Base-by-base conservation (phyloP, 2,113 vertebrate genomes). In the Pachypanchax playfairii region DNA sequence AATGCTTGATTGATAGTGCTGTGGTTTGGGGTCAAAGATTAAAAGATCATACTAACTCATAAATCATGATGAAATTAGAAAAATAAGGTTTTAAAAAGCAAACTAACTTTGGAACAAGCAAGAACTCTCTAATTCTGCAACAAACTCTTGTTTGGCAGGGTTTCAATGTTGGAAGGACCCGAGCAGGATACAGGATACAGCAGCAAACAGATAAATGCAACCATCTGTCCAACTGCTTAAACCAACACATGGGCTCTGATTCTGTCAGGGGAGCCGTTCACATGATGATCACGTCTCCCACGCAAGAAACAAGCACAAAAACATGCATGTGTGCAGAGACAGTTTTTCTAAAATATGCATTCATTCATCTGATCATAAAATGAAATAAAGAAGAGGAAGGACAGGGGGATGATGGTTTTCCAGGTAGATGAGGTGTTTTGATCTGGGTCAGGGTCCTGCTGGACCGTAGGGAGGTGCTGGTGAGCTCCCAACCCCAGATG, bases 401-500 rank as follows among this genome's bases (percentile, higher is more conserved):
- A 51, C 4, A 61, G 48, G 51, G 49, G 43, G 54, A 60, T 48
- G 50, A 67, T 58, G 11, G 49, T 33, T 52, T 72, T 44, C 5
- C 76, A 83, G 80, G 79, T 85, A 44, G 50, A 77, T 41, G 35
- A 65, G 59, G 79, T 63, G 64, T 63, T 44, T 43, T 53, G 65
- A 71, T 74, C 44, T 2, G 42, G 87, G 63, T 85, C 77, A 89
- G 73, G 91, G 90, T 93, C 92, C 91, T 93, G 82, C 70, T 90
- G 91, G 91, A 93, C 84, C 89, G 73, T 86, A 92, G 85, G 92
- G 93, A 91, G 91, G 77, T 86, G 52, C 92, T 89, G 92, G 92
- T 90, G 84, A 72, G 79, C 79, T 65, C 65, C 63, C 80, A 75
- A 53, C 59, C 72, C 74, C 70, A 44, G 80, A 66, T 33, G 66